phyloP scores from a whole-genome alignment of 2,113 vertebrate species.

The Manacus vitellinus region DNA sequence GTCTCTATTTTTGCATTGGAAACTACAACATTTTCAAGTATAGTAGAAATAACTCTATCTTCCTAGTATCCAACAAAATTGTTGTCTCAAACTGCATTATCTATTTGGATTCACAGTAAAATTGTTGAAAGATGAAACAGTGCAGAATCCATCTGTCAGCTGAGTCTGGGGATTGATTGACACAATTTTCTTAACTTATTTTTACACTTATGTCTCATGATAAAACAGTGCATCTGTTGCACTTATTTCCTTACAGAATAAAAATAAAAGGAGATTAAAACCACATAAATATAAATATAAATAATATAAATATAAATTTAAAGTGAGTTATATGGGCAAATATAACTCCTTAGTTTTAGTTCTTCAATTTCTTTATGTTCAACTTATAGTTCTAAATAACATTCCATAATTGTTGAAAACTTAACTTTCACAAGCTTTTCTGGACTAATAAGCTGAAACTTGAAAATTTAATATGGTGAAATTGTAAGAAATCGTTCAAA shows the following conservation, averaged over 20 bases:
- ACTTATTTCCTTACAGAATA: not conserved
- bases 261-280: not conserved
- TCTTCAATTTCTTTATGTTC: not conserved
- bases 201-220: not conserved
- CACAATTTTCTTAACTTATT: not conserved
- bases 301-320: not conserved
- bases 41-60: conserved; percentile 30
- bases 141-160: not conserved
- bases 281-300: not conserved
- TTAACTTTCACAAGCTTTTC: not conserved
- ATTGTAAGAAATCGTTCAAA: not conserved
- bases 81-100: not conserved
- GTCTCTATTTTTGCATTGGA: not conserved
- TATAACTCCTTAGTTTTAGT: not conserved
- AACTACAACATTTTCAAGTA: not conserved
- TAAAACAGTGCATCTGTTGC: not conserved
- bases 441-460: not conserved
- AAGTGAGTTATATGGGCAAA: not conserved
- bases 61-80: not conserved
- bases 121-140: not conserved
- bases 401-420: not conserved
- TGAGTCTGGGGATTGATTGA: not conserved
- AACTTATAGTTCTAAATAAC: not conserved
- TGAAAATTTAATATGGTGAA: not conserved
- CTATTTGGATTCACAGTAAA: conserved; percentile 16